Conservation (phyloP, 2,797 vertebrate species). For the Bradypodion ventrale region DNA sequence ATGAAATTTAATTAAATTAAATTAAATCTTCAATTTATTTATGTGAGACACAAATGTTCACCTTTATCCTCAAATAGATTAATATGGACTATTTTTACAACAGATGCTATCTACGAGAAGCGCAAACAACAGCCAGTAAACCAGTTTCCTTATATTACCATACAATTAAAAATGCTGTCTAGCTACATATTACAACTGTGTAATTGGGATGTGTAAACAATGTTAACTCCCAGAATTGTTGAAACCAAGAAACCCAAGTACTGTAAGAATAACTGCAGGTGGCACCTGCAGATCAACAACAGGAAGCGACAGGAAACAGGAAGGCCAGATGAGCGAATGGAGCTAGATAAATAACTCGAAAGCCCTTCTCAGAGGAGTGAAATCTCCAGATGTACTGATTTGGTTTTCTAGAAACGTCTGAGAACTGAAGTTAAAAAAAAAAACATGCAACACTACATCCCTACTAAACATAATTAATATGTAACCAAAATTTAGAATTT, state of each 20-base stretch:
- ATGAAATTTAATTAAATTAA: too few relatives aligned
- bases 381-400: too few relatives aligned
- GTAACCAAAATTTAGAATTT: neutral
- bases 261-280: too few relatives aligned
- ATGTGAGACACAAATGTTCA: neutral
- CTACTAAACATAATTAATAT: constrained; percentile 4
- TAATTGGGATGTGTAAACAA: neutral
- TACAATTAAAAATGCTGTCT: neutral
- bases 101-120: neutral
- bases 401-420: too few relatives aligned
- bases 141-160: neutral
- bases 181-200: neutral
- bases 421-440: too few relatives aligned
- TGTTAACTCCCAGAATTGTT: neutral
- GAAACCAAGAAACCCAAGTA: too few relatives aligned
- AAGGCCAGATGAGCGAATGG: too few relatives aligned
- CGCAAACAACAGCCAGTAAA: neutral
- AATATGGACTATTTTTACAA: neutral
- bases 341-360: too few relatives aligned
- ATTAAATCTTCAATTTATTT: neutral
- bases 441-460: neutral
- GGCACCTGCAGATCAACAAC: too few relatives aligned
- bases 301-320: too few relatives aligned
- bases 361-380: too few relatives aligned
- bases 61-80: neutral